Evolutionary conservation across 2,113 vertebrate species (phyloP).

Genomic region (Cebus imitator): DNA sequence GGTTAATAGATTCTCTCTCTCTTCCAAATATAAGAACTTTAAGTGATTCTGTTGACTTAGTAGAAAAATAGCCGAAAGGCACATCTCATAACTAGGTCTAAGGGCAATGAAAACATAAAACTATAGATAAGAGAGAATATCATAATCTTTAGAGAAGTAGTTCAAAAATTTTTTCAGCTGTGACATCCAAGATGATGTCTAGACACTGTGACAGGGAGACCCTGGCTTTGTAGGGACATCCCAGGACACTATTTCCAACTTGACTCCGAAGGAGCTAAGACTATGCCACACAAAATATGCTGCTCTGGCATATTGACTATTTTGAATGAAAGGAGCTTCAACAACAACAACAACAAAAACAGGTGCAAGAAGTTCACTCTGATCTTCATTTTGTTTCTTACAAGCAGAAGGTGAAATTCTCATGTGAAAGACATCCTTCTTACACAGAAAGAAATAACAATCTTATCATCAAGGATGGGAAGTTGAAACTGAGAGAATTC

Average conservation of each 20-base stretch:
- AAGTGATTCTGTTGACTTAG: constrained; percentile 39
- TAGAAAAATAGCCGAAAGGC: constrained; percentile 30
- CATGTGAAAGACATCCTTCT: background rate
- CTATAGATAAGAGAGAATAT: background rate
- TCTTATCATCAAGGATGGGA: background rate
- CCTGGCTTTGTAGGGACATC: background rate
- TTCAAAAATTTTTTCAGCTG: background rate
- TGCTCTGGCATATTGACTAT: background rate
- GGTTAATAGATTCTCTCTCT: constrained; percentile 46
- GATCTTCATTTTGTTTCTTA: background rate
- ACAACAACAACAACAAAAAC: background rate
- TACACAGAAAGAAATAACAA: background rate
- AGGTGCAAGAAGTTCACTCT: background rate
- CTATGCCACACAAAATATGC: background rate
- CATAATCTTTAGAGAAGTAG: background rate
- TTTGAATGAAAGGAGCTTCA: background rate
- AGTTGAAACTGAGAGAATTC: background rate
- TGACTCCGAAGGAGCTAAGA: background rate
- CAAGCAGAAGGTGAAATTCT: background rate
- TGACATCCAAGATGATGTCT: background rate
- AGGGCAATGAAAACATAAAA: background rate
- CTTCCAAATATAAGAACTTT: constrained; percentile 41
- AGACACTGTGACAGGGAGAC: background rate
- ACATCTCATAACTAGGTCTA: background rate
- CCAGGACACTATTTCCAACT: background rate